Percentiles rank a stretch among this genome's conserved stretches.
Evolutionary conservation across 2,888 invertebrate genomes (phyloP).

Genomic region (Balanococcus diminutus): DNA sequence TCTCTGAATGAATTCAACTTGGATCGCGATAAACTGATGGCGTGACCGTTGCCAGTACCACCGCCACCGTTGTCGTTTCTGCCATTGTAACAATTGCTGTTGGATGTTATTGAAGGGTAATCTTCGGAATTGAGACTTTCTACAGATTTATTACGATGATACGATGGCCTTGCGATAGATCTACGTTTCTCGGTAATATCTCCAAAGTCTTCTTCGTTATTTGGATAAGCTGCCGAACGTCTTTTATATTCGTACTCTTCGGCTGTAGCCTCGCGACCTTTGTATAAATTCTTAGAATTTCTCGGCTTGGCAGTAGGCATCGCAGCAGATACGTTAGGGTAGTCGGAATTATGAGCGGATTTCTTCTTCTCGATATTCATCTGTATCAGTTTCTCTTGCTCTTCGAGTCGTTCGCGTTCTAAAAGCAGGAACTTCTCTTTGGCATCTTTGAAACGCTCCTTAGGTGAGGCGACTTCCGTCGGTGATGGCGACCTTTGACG

Average conservation of each 20-base stretch:
- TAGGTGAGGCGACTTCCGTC: conserved; percentile 57
- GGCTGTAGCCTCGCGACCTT: neutral
- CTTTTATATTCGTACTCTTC: conserved; percentile 52
- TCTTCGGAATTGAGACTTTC: conserved; percentile 55
- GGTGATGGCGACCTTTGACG: conserved; percentile 58
- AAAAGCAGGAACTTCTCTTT: conserved; percentile 84
- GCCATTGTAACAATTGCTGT: conserved; percentile 42
- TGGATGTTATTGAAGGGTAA: conserved; percentile 52
- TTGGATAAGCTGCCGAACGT: neutral
- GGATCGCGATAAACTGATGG: conserved; percentile 43
- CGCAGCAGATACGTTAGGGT: neutral
- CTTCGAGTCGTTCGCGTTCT: conserved; percentile 72
- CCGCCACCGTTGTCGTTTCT: neutral
- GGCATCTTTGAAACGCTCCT: conserved; percentile 72
- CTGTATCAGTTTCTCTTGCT: conserved; percentile 62
- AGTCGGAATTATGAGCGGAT: neutral
- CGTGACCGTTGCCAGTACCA: neutral
- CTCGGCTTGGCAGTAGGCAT: conserved; percentile 1
- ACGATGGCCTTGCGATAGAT: conserved; percentile 18
- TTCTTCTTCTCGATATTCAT: conserved; percentile 57
- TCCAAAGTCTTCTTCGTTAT: conserved; percentile 49
- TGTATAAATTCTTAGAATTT: conserved; percentile 46
- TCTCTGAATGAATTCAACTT: conserved; percentile 46
- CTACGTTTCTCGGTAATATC: conserved; percentile 41
- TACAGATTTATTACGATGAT: conserved; percentile 52